Evolutionary conservation across 2,113 vertebrate species (phyloP).

Genomic region (Carassius carassius): DNA sequence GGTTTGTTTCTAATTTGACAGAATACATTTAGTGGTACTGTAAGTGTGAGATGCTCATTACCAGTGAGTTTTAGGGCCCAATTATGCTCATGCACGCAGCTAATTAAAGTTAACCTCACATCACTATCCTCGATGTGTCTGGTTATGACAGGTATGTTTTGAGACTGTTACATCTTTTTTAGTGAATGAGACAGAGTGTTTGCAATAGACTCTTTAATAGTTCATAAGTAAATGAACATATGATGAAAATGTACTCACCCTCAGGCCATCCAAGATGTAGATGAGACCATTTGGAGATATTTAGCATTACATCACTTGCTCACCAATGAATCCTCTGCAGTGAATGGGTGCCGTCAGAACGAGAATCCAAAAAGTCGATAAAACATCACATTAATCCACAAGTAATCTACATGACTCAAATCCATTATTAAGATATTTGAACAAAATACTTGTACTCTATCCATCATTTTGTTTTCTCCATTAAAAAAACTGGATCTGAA

Average conservation of each 20-base stretch:
- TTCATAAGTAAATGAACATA: neutral
- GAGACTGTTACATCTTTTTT: neutral
- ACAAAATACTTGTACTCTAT: neutral
- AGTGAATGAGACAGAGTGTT: neutral
- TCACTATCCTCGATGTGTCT: neutral
- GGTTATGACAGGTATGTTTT: constrained; percentile 12
- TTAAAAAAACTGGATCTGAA: neutral
- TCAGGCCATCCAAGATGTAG: neutral
- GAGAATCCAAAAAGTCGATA: neutral
- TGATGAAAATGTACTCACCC: neutral
- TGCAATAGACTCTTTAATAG: too few species aligned
- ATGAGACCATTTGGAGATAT: neutral
- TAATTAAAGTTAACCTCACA: constrained; percentile 18
- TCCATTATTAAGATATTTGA: neutral
- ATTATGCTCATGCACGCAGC: neutral
- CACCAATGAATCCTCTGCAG: neutral
- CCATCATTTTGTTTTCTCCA: neutral
- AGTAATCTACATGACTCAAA: neutral
- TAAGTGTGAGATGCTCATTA: neutral
- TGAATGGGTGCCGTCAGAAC: neutral
- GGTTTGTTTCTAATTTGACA: neutral
- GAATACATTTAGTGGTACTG: neutral
- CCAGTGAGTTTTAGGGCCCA: neutral
- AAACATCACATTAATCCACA: neutral
- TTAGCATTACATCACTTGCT: neutral